Conservation (phyloP, 2,888 invertebrate species). For the Dermolepida albohirtum region DNA sequence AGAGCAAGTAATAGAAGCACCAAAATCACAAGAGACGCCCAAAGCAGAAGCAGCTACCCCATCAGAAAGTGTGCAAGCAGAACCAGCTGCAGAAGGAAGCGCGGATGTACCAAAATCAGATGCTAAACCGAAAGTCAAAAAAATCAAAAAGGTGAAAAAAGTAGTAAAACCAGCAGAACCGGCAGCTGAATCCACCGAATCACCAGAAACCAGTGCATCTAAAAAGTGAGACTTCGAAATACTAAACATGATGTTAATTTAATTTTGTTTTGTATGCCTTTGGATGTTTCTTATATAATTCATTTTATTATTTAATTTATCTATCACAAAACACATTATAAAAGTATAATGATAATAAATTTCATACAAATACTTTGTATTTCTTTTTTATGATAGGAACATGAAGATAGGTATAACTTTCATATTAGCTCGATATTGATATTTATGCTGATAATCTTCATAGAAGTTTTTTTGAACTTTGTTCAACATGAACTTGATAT, state of each 20-base stretch:
- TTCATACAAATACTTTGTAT: conserved; percentile 5
- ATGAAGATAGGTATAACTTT: too few relatives aligned
- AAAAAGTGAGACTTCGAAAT: conserved; percentile 30
- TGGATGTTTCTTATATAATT: conserved; percentile 11
- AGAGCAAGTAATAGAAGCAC: conserved; percentile 6
- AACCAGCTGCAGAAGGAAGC: conserved; percentile 55
- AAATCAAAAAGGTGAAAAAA: conserved; percentile 41
- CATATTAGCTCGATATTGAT: too few relatives aligned
- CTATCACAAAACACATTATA: conserved; percentile 14
- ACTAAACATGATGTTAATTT: background rate
- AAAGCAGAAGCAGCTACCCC: conserved; percentile 30
- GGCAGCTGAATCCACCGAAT: conserved; percentile 19
- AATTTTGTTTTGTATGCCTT: too few relatives aligned
- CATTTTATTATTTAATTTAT: conserved; percentile 5
- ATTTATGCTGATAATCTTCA: too few relatives aligned
- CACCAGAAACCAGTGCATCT: conserved; percentile 52
- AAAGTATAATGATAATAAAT: conserved; percentile 9
- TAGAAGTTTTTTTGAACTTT: too few relatives aligned
- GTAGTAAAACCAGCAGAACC: conserved; percentile 30
- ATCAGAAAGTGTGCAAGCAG: conserved; percentile 2
- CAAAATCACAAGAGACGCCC: conserved; percentile 44
- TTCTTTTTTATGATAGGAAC: background rate
- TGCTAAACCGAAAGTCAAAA: conserved; percentile 34
- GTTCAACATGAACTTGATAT: too few relatives aligned
- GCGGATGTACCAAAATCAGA: conserved; percentile 57